Conservation (phyloP, 1,140 invertebrate genomes). For the Euglossa dilemma region DNA sequence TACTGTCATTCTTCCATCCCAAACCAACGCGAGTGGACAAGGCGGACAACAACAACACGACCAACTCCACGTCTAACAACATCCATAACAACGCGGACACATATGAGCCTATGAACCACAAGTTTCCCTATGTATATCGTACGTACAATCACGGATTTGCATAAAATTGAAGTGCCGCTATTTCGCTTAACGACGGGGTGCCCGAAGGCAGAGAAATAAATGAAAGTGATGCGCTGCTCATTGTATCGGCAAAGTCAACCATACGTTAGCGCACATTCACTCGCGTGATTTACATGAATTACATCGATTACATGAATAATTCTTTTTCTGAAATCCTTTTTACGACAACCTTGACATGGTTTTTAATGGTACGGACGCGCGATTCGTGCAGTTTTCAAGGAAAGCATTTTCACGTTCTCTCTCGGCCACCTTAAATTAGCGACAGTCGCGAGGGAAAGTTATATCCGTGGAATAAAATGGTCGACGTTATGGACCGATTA, state of each 20-base stretch:
- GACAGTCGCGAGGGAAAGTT: neutral
- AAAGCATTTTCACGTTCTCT: neutral
- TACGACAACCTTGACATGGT: neutral
- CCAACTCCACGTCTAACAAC: conserved; percentile 78
- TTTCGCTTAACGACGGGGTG: conserved; percentile 8
- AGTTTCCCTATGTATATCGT: conserved; percentile 71
- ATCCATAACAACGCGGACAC: conserved; percentile 78
- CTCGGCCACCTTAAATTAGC: neutral
- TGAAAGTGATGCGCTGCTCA: neutral
- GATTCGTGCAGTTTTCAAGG: neutral
- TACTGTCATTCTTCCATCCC: conserved; percentile 76
- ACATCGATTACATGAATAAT: neutral
- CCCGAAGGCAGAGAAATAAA: neutral
- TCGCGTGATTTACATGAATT: neutral
- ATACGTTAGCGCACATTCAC: neutral
- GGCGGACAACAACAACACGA: conserved; percentile 80
- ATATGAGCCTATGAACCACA: conserved; percentile 75
- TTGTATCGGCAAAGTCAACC: neutral
- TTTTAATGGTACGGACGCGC: neutral
- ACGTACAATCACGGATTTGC: conserved; percentile 39
- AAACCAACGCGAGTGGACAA: conserved; percentile 78
- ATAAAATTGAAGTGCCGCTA: conserved; percentile 5
- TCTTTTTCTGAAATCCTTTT: too few relatives aligned
- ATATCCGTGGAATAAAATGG: neutral
- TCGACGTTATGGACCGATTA: neutral